Evolutionary conservation across 2,888 invertebrate species (phyloP), one percentile per base, ranked within the genome.

Genomic region (Drosophila putrida): DNA sequence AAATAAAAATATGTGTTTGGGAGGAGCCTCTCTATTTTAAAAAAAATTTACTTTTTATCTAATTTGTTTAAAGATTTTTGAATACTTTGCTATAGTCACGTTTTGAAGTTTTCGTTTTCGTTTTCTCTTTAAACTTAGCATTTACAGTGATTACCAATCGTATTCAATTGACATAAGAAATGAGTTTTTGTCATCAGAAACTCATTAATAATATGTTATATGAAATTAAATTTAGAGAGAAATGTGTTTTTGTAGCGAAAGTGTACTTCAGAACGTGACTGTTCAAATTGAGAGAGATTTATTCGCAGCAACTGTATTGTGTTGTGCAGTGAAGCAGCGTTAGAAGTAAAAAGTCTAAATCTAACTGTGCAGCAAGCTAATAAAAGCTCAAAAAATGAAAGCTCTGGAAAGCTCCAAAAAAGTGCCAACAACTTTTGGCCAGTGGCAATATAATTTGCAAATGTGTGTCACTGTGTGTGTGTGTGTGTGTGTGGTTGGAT

Each of bases 281-380:
- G 25, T 27, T n/a, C 10, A 35, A 33, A 25, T 51, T 47, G 10
- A 33, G 44, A 20, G 10, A 33, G 44, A 20, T 15, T 27, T 39
- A 11, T 15, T 46, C 3, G 15, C 62, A 43, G 49, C 43, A 59
- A 50, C 58, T 54, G 36, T 55, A 15, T 65, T 49, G 13, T 65
- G 43, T 60, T 58, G 69, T 78, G 78, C 75, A 61, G 59, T 62
- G n/a, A 64, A 61, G 71, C 63, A 63, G 55, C 60, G 60, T 27
- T 35, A 15, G 33, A 39, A 49, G 51, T 31, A 33, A 53, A 50
- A 43, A 49, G 41, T 36, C 41, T 25, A 63, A 28, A 59, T 35
- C 31, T 43, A 59, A 44, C 8, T 25, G 67, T 78, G 74, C 75
- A 71, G 78, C 67, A 78, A 78, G 60, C 67, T 75, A 36, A 44